These are phyloP conservation scores for Drosophila arawakana DNA, from an alignment of 1,140 invertebrate species.

Conservation along the genomic window DNA sequence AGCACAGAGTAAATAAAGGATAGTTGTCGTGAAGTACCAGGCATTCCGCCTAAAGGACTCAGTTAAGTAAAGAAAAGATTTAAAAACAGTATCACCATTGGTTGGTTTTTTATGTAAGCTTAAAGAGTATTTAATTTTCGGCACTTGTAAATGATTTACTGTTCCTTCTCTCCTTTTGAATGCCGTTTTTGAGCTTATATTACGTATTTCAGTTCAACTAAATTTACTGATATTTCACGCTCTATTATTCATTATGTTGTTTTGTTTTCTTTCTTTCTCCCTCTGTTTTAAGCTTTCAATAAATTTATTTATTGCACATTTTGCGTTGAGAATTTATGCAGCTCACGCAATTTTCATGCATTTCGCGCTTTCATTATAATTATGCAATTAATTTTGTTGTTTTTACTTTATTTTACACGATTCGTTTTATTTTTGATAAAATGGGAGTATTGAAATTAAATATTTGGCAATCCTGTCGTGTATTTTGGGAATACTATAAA, in stretches of 20 bases:
- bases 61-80: neutral
- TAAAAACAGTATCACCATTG: neutral
- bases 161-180: neutral
- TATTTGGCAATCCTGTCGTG: conserved; percentile 62
- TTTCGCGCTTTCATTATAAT: conserved; percentile 60
- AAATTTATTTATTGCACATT: conserved; percentile 58
- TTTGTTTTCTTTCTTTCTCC: conserved; percentile 3
- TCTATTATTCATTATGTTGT: conserved; percentile 30
- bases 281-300: conserved; percentile 31
- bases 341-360: conserved; percentile 70
- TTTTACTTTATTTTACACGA: conserved; percentile 29
- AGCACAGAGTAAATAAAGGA: too few species aligned
- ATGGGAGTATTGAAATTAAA: conserved; percentile 54
- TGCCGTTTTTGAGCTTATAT: conserved; percentile 21
- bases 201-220: conserved; percentile 17
- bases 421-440: conserved; percentile 22
- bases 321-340: conserved; percentile 71
- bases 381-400: conserved; percentile 61
- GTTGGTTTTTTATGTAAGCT: neutral
- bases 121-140: conserved; percentile 2
- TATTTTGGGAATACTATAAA: conserved; percentile 31
- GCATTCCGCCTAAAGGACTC: neutral
- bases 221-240: conserved; percentile 23
- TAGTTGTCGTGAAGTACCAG: neutral
- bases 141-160: neutral